phyloP scores from a whole-genome alignment of 2,888 invertebrate species.

The Ectemnius cavifrons region DNA sequence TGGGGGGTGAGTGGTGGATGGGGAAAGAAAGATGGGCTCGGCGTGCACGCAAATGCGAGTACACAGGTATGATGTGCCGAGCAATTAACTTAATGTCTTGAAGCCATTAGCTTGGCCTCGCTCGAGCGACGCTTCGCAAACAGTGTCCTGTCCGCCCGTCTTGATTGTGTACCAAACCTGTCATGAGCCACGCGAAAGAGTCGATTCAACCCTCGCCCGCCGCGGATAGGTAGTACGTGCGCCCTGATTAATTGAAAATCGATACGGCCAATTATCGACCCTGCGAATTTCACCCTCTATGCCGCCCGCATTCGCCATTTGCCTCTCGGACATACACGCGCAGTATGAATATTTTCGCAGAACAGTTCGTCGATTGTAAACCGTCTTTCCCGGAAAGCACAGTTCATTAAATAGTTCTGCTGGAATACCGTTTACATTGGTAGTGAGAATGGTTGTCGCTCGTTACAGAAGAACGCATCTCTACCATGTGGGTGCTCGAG shows the following conservation, averaged over 20 bases:
- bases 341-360: too few species aligned
- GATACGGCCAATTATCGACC: constrained; percentile 42
- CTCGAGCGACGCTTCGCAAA: constrained; percentile 59
- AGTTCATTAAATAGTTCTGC: too few species aligned
- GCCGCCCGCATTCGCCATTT: constrained; percentile 21
- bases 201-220: constrained; percentile 33
- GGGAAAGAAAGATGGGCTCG: constrained; percentile 58
- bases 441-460: constrained; percentile 30
- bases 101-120: constrained; percentile 64
- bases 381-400: too few species aligned
- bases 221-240: constrained; percentile 19
- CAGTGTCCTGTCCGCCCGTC: constrained; percentile 59
- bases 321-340: too few species aligned
- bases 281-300: constrained; percentile 1
- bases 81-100: constrained; percentile 69
- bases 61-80: constrained; percentile 60
- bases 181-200: constrained; percentile 42
- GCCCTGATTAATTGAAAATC: constrained; percentile 59
- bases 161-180: constrained; percentile 54
- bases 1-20: constrained; percentile 30
- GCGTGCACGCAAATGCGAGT: constrained; percentile 61
- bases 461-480: constrained; percentile 33
- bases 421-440: too few species aligned
- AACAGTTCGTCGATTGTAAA: too few species aligned
- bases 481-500: constrained; percentile 63